A percentile compares a stretch with the other conserved stretches of the same genome.
Conservation (phyloP, 2,113 vertebrate genomes). For the Gambusia holbrooki region DNA sequence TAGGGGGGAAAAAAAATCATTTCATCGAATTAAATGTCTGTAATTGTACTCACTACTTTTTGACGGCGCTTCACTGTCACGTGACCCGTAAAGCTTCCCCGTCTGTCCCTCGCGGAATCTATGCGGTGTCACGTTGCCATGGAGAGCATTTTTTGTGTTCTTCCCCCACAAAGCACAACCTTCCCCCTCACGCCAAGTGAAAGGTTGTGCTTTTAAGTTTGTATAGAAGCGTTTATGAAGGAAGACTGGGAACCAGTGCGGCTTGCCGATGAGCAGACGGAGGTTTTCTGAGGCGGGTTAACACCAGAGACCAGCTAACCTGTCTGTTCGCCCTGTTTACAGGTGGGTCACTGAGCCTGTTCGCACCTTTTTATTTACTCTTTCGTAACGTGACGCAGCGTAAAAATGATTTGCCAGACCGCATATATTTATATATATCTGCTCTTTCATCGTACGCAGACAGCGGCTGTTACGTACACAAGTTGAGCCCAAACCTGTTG, state of each 20-base stretch:
- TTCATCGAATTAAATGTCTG: neutral
- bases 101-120: conserved; percentile 20
- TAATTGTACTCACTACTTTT: neutral
- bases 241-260: neutral
- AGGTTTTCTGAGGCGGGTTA: neutral
- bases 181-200: conserved; percentile 13
- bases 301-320: neutral
- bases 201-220: conserved; percentile 33
- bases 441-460: no score
- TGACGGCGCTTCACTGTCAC: neutral
- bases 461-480: no score
- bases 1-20: no score
- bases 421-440: no score
- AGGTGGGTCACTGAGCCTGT: neutral
- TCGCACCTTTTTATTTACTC: neutral
- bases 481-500: no score
- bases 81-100: neutral
- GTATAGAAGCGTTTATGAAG: neutral
- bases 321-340: neutral
- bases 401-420: no score
- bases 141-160: conserved; percentile 48
- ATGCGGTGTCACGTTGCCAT: conserved; percentile 70
- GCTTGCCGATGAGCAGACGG: no score
- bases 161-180: neutral
- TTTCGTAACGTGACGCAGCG: neutral